These are phyloP conservation scores for Papilio glaucus DNA, from an alignment of 1,140 invertebrate species.

Conservation along the genomic window DNA sequence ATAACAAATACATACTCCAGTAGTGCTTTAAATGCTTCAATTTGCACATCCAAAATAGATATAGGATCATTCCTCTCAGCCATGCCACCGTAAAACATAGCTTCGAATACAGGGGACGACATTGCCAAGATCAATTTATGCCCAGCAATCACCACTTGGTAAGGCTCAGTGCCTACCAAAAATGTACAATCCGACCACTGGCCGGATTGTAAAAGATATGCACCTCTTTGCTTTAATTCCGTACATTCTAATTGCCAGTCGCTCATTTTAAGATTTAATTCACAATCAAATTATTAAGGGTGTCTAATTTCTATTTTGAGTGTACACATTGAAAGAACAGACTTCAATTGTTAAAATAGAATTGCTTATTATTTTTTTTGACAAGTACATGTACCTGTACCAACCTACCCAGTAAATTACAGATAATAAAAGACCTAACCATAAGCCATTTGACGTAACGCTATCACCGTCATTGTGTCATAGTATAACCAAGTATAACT, in stretches of 20 bases:
- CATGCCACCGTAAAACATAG: conserved; percentile 91
- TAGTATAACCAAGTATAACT: too few relatives aligned
- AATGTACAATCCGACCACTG: conserved; percentile 93
- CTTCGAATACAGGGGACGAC: conserved; percentile 91
- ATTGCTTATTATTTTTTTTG: conserved; percentile 8
- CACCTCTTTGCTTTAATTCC: conserved; percentile 87
- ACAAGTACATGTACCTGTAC: too few relatives aligned
- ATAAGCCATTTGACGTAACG: too few relatives aligned
- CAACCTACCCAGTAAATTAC: too few relatives aligned
- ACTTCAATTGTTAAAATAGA: too few relatives aligned
- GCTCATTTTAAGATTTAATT: conserved; percentile 35
- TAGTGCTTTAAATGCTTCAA: conserved; percentile 91
- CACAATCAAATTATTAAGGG: background rate
- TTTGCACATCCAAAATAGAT: conserved; percentile 91
- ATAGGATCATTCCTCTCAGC: conserved; percentile 89
- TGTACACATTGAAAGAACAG: conserved; percentile 2
- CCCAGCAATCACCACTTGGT: conserved; percentile 88
- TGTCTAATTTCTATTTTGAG: conserved; percentile 25
- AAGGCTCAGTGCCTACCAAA: conserved; percentile 90
- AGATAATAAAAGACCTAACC: too few relatives aligned
- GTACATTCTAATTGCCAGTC: conserved; percentile 91
- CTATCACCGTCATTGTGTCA: too few relatives aligned
- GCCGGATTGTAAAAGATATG: conserved; percentile 88
- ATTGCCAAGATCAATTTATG: conserved; percentile 93
- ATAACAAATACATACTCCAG: conserved; percentile 60